Evolutionary conservation across 2,888 invertebrate species (phyloP).

Genomic region (Parnassius orleans): DNA sequence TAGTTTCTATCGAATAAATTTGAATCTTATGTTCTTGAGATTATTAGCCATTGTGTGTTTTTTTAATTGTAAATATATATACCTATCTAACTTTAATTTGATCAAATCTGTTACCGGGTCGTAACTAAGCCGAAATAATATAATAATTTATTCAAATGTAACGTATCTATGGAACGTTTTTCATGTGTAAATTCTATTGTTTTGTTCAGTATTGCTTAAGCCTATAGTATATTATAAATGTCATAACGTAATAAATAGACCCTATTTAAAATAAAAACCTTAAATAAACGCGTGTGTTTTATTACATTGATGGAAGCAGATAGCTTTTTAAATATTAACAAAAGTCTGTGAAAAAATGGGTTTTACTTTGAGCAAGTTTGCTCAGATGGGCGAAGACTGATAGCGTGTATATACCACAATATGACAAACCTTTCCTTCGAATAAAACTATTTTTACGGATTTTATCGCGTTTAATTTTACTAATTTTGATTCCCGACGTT

Average conservation of each 20-base stretch:
- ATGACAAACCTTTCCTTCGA: too few species aligned
- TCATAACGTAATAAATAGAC: conserved; percentile 49
- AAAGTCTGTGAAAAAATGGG: too few species aligned
- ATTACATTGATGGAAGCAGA: too few species aligned
- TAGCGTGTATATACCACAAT: too few species aligned
- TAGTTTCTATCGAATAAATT: conserved; percentile 17
- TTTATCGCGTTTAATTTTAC: too few species aligned
- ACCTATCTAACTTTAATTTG: conserved; percentile 33
- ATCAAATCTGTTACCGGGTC: conserved; percentile 64
- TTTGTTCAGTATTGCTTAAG: conserved; percentile 78
- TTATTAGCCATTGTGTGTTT: conserved; percentile 30
- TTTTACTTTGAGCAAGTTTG: too few species aligned
- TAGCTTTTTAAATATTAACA: conserved; percentile 1
- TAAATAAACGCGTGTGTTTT: conserved; percentile 25
- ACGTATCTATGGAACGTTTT: conserved; percentile 55
- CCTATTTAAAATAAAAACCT: conserved; percentile 64
- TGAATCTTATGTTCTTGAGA: conserved; percentile 23
- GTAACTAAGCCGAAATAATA: conserved; percentile 37
- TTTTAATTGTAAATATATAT: conserved; percentile 69
- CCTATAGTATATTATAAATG: conserved; percentile 70
- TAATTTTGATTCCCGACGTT: too few species aligned
- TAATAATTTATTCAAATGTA: conserved; percentile 51
- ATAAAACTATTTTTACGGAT: too few species aligned
- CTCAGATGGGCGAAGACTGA: too few species aligned
- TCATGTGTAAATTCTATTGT: conserved; percentile 75